phyloP scores from a whole-genome alignment of 2,888 invertebrate genomes.

The Chaitophorus viminalis region DNA sequence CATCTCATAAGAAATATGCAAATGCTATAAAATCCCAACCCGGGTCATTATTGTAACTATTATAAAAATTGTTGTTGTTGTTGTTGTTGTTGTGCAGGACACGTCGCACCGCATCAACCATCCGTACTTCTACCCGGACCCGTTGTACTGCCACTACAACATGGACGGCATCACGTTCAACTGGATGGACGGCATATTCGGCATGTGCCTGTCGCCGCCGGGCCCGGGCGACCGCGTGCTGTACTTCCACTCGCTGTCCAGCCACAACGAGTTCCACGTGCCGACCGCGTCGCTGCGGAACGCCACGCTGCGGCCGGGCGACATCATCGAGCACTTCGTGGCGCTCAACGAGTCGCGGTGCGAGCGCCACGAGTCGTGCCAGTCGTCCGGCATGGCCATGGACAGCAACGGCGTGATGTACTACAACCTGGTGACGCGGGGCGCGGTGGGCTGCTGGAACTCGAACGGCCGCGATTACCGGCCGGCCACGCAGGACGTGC shows the following conservation, averaged over 20 bases:
- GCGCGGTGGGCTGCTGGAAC: slow-evolving; percentile 84
- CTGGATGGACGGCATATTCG: slow-evolving; percentile 83
- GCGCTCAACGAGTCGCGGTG: slow-evolving; percentile 65
- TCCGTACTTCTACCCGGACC: slow-evolving; percentile 76
- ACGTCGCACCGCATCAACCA: slow-evolving; percentile 81
- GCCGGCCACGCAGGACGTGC: slow-evolving; percentile 66
- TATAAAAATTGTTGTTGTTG: too few species aligned
- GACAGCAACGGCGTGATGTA: slow-evolving; percentile 80
- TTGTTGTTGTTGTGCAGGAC: too few species aligned
- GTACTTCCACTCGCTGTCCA: slow-evolving; percentile 83
- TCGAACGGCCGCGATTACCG: slow-evolving; percentile 68
- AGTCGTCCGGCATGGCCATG: slow-evolving; percentile 79
- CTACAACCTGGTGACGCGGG: slow-evolving; percentile 78
- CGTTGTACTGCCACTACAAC: slow-evolving; percentile 65
- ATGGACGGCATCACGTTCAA: slow-evolving; percentile 66
- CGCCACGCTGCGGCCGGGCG: slow-evolving; percentile 68
- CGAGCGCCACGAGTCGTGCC: slow-evolving; percentile 66
- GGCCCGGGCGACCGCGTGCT: slow-evolving; percentile 74
- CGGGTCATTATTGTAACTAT: too few species aligned
- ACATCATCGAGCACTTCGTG: slow-evolving; percentile 66
- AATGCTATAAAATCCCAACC: too few species aligned
- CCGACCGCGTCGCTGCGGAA: slow-evolving; percentile 75
- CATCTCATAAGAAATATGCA: too few species aligned
- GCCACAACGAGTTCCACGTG: slow-evolving; percentile 80
- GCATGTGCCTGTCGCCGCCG: slow-evolving; percentile 76